A percentile compares a stretch with the other conserved stretches of the same genome.
Evolutionary conservation across 2,113 vertebrate species (phyloP).

Genomic region (Urocitellus parryii): DNA sequence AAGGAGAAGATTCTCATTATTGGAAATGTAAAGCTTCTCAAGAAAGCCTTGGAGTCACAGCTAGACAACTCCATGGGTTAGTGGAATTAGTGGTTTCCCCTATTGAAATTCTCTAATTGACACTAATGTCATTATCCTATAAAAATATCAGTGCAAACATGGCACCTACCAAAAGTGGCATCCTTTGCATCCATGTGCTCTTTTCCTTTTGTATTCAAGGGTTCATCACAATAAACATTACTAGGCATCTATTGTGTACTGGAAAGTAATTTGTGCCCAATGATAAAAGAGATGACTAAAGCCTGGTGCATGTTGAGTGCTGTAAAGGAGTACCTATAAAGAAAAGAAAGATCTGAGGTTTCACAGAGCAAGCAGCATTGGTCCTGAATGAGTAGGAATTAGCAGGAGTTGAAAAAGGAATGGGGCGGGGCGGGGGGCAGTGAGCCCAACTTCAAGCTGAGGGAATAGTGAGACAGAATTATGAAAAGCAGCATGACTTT

Average conservation of each 20-base stretch:
- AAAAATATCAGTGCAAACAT: background rate
- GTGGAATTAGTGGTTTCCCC: conserved; percentile 50
- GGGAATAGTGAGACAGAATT: background rate
- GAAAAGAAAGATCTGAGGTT: background rate
- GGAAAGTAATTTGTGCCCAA: conserved; percentile 41
- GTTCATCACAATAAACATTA: background rate
- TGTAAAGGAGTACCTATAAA: background rate
- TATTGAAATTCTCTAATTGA: conserved; percentile 22
- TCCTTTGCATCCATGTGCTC: background rate
- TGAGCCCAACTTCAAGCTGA: background rate
- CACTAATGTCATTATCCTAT: background rate
- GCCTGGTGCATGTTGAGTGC: background rate
- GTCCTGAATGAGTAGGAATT: background rate
- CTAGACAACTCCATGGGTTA: conserved; percentile 21
- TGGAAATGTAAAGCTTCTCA: conserved; percentile 44
- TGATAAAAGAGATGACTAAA: conserved; percentile 40
- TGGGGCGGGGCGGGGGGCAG: background rate
- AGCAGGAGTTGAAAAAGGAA: background rate
- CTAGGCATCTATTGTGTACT: background rate
- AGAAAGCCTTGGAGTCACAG: conserved; percentile 54
- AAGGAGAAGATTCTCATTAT: conserved; percentile 64
- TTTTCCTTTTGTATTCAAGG: background rate
- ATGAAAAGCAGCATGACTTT: background rate
- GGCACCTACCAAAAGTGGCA: background rate
- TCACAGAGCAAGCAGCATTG: background rate